Conservation (phyloP, 1,140 invertebrate genomes). For the Macrosteles quadrilineatus region DNA sequence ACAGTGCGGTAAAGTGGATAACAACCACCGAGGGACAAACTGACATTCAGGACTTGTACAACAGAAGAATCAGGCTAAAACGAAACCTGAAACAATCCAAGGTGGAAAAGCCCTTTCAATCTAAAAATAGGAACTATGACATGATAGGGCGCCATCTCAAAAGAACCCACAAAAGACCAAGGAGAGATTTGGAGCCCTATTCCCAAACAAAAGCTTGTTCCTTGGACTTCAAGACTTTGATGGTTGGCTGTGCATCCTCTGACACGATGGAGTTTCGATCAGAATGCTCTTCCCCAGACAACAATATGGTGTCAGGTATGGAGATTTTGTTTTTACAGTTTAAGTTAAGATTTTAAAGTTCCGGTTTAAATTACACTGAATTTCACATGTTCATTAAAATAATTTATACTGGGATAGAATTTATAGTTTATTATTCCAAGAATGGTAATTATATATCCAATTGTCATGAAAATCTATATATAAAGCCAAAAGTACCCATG, state of each 20-base stretch:
- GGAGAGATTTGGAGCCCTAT: constrained; percentile 12
- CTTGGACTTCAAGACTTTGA: constrained; percentile 43
- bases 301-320: constrained; percentile 45
- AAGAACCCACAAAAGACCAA: not conserved
- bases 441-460: no score
- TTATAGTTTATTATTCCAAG: no score
- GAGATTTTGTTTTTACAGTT: no score
- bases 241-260: constrained; percentile 46
- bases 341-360: no score
- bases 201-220: constrained; percentile 32
- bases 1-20: not conserved
- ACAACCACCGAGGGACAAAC: not conserved
- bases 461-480: no score
- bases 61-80: not conserved
- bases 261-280: constrained; percentile 50
- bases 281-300: constrained; percentile 43
- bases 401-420: no score
- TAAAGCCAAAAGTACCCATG: no score
- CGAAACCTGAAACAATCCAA: not conserved
- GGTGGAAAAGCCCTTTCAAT: not conserved
- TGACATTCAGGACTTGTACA: constrained; percentile 2
- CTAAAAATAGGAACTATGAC: not conserved
- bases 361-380: no score
- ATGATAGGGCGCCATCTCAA: not conserved
- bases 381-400: no score